These are phyloP conservation scores for Mamestra configurata DNA, from an alignment of 1,140 invertebrate species.

Conservation along the genomic window DNA sequence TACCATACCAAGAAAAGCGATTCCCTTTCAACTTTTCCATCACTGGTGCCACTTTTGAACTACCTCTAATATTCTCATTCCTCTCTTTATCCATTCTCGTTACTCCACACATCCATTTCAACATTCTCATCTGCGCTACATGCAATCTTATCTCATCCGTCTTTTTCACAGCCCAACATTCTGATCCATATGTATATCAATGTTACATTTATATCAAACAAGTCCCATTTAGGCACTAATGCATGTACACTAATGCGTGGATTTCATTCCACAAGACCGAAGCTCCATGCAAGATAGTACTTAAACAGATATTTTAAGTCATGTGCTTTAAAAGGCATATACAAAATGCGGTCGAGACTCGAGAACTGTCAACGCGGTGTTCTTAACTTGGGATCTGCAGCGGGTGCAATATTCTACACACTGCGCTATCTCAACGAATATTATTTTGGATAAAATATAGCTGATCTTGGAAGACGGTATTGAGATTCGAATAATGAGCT, in stretches of 20 bases:
- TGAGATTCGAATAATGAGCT: neutral
- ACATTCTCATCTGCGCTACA: too few relatives aligned
- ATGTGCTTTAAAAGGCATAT: constrained; percentile 6
- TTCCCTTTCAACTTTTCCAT: too few relatives aligned
- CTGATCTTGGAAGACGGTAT: neutral
- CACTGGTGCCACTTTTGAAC: too few relatives aligned
- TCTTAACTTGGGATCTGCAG: neutral
- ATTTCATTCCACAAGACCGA: neutral
- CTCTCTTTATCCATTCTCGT: too few relatives aligned
- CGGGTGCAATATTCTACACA: neutral
- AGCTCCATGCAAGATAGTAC: neutral
- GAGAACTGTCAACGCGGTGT: neutral
- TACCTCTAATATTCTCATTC: too few relatives aligned
- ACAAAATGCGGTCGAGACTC: neutral
- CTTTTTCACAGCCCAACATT: too few relatives aligned
- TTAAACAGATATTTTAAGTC: neutral
- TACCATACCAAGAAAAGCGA: too few relatives aligned
- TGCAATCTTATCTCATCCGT: too few relatives aligned
- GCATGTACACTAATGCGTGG: too few relatives aligned
- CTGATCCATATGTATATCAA: neutral
- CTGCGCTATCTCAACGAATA: neutral
- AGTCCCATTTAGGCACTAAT: neutral
- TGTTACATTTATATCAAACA: neutral
- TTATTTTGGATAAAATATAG: neutral
- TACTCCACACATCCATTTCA: too few relatives aligned